Percentiles rank a stretch among this genome's conserved stretches.
Conservation (phyloP, 2,888 invertebrate species). For the Conchocele bisecta region DNA sequence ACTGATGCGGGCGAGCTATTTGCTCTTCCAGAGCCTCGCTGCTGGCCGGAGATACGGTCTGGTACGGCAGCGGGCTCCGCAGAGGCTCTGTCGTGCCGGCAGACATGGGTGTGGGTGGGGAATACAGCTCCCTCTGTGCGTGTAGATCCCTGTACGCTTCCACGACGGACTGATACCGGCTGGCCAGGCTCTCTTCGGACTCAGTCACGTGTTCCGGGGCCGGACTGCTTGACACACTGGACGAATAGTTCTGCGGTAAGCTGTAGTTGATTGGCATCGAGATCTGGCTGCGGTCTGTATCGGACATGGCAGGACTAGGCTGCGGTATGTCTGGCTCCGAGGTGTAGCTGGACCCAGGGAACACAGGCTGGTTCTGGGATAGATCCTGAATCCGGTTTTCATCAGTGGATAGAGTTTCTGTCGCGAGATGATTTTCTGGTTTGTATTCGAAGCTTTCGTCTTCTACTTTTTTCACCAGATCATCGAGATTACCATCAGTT, state of each 20-base stretch:
- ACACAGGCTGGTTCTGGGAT: constrained; percentile 5
- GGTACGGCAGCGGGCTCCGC: neutral
- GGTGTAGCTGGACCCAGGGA: neutral
- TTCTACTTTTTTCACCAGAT: no score
- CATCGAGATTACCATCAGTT: no score
- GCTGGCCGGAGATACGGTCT: neutral
- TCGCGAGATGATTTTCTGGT: no score
- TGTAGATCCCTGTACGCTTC: neutral
- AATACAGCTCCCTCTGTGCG: constrained; percentile 7
- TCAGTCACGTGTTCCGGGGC: neutral
- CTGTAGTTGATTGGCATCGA: constrained; percentile 39
- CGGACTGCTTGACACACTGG: constrained; percentile 1
- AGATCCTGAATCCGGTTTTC: neutral
- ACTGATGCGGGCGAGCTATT: no score
- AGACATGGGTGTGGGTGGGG: no score
- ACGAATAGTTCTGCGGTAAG: constrained; percentile 17
- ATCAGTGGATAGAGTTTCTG: no score
- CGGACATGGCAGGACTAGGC: no score
- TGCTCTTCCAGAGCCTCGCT: neutral
- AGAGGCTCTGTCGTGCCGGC: no score
- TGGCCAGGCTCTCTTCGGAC: constrained; percentile 13
- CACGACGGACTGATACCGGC: constrained; percentile 20
- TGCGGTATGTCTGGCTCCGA: no score
- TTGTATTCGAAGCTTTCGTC: no score
- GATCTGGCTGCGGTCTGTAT: no score